Evolutionary conservation across 37 sponge, comb jelly and placozoan genomes (phyloP).

Genomic region (Chondrosia reniformis): DNA sequence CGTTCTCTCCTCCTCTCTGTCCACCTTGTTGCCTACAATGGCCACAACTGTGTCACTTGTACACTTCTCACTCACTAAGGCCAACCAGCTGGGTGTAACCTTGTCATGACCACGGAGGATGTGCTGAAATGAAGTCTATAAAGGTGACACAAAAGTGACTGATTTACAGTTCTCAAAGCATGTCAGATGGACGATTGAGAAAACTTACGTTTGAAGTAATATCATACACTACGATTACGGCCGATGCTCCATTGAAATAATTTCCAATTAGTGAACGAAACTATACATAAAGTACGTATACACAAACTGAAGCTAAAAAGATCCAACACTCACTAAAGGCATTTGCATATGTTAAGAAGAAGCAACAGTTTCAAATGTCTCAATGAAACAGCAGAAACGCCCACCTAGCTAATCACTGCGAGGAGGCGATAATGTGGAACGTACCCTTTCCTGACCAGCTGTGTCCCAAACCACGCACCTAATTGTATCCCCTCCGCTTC

Average conservation of each 20-base stretch:
- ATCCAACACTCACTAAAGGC: too few relatives aligned
- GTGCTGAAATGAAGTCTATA: neutral
- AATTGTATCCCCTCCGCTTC: slow-evolving; percentile 42
- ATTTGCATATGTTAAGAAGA: too few relatives aligned
- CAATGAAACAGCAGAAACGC: too few relatives aligned
- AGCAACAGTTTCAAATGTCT: too few relatives aligned
- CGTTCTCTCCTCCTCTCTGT: neutral
- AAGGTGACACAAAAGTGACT: too few relatives aligned
- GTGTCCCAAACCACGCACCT: slow-evolving; percentile 91
- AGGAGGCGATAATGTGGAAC: neutral
- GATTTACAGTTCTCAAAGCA: too few relatives aligned
- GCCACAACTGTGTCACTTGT: neutral
- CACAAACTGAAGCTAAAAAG: too few relatives aligned
- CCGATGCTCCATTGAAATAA: slow-evolving; percentile 86
- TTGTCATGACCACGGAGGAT: neutral
- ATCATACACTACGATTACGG: slow-evolving; percentile 87
- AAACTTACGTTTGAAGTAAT: slow-evolving; percentile 54
- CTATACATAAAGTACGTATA: slow-evolving; percentile 36
- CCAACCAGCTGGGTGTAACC: neutral
- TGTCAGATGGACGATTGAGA: too few relatives aligned
- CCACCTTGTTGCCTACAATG: slow-evolving; percentile 15
- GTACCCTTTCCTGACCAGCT: slow-evolving; percentile 84
- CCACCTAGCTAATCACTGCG: too few relatives aligned
- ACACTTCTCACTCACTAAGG: neutral
- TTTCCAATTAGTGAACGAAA: slow-evolving; percentile 83